Evolutionary conservation across 1,140 invertebrate species (phyloP).

Genomic region (Arion vulgaris): DNA sequence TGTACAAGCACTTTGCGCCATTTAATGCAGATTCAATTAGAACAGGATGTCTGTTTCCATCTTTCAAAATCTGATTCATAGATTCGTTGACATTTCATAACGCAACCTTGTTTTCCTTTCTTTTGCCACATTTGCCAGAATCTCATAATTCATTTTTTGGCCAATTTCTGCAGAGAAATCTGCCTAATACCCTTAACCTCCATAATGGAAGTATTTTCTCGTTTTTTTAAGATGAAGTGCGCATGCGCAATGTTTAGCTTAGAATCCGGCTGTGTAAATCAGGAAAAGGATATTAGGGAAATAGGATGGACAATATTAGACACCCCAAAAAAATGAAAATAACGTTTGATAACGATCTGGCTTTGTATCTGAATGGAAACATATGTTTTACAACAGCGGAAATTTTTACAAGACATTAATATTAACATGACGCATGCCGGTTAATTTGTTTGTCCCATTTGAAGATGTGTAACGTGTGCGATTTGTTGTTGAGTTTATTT

Average conservation of each 20-base stretch:
- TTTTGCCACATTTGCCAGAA: neutral
- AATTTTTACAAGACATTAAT: too few species aligned
- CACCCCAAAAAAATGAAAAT: too few species aligned
- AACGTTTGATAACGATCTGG: too few species aligned
- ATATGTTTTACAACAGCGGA: too few species aligned
- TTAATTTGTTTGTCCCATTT: too few species aligned
- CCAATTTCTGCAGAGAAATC: constrained; percentile 11
- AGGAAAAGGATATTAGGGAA: too few species aligned
- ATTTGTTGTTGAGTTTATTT: too few species aligned
- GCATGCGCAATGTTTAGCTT: neutral
- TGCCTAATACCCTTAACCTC: constrained; percentile 4
- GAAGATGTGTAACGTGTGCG: too few species aligned
- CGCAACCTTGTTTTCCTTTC: neutral
- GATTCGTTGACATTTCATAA: neutral
- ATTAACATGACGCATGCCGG: too few species aligned
- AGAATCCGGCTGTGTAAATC: neutral
- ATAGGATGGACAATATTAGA: too few species aligned
- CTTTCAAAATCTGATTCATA: neutral
- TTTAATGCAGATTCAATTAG: neutral
- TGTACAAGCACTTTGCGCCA: neutral
- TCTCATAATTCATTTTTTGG: constrained; percentile 14
- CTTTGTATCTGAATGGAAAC: too few species aligned
- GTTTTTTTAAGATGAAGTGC: too few species aligned
- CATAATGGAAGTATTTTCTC: neutral
- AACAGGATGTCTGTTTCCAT: neutral